These are phyloP conservation scores for Mesocricetus auratus DNA, from an alignment of 2,113 vertebrate species.

Conservation along the genomic window DNA sequence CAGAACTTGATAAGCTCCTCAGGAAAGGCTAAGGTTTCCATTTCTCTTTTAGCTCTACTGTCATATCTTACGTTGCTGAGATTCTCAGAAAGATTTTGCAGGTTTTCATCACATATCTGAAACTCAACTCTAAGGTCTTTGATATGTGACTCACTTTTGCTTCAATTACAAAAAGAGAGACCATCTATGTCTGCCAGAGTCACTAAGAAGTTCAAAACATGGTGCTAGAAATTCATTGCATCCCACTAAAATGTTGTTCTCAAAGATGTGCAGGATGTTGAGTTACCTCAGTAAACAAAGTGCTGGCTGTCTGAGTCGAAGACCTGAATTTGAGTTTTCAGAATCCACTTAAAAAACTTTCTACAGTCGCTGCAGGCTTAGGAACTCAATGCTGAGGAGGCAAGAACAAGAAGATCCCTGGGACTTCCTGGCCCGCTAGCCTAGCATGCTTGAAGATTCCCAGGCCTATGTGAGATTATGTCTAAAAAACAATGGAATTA, in stretches of 20 bases:
- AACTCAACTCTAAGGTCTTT: background rate
- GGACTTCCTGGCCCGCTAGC: background rate
- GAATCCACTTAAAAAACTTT: background rate
- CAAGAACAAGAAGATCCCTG: background rate
- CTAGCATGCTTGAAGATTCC: background rate
- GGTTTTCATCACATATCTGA: background rate
- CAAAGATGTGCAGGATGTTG: background rate
- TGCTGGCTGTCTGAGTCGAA: background rate
- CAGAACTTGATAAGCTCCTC: background rate
- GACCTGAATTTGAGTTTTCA: background rate
- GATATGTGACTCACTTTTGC: background rate
- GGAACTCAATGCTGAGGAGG: background rate
- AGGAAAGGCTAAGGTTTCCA: background rate
- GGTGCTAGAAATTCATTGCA: background rate
- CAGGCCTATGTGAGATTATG: background rate
- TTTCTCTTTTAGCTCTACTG: background rate
- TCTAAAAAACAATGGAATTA: background rate
- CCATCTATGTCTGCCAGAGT: background rate
- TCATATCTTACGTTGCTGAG: background rate
- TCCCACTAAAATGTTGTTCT: background rate
- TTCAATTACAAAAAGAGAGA: background rate
- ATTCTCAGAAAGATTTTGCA: background rate
- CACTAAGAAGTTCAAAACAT: background rate
- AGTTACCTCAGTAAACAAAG: background rate
- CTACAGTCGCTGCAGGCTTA: background rate